Conservation (phyloP, 2,888 invertebrate genomes). For the Andrena fulva region DNA sequence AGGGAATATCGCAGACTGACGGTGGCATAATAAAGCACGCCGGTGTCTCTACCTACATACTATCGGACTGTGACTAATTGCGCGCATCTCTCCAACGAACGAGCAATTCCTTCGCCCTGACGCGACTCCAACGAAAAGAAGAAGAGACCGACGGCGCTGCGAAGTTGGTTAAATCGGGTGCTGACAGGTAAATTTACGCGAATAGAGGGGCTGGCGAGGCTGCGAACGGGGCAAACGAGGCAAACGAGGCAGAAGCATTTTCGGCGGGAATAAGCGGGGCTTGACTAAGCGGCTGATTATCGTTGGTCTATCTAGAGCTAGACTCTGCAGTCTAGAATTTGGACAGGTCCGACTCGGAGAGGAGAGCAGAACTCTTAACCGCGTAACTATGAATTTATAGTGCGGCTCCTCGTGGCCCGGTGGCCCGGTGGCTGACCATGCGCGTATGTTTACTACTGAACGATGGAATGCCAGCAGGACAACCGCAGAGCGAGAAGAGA, state of each 20-base stretch:
- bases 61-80: slow-evolving; percentile 8
- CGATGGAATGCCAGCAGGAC: slow-evolving; percentile 28
- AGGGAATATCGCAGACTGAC: no score
- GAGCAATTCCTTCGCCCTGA: neutral
- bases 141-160: neutral
- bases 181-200: slow-evolving; percentile 30
- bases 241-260: slow-evolving; percentile 23
- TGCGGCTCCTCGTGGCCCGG: slow-evolving; percentile 50
- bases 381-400: slow-evolving; percentile 52
- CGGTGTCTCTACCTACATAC: neutral
- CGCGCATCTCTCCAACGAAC: slow-evolving; percentile 3
- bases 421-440: slow-evolving; percentile 60
- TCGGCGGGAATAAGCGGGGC: slow-evolving; percentile 27
- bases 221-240: slow-evolving; percentile 7
- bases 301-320: slow-evolving; percentile 19
- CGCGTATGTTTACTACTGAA: slow-evolving; percentile 65
- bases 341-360: slow-evolving; percentile 23
- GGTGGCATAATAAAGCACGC: neutral
- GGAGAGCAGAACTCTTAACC: slow-evolving; percentile 25
- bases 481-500: neutral
- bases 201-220: neutral
- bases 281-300: slow-evolving; percentile 35
- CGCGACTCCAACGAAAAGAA: neutral
- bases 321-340: neutral
- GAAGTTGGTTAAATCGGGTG: slow-evolving; percentile 12